These are phyloP conservation scores for Andrena cerasifolii DNA, from an alignment of 1,140 invertebrate species.

Conservation along the genomic window DNA sequence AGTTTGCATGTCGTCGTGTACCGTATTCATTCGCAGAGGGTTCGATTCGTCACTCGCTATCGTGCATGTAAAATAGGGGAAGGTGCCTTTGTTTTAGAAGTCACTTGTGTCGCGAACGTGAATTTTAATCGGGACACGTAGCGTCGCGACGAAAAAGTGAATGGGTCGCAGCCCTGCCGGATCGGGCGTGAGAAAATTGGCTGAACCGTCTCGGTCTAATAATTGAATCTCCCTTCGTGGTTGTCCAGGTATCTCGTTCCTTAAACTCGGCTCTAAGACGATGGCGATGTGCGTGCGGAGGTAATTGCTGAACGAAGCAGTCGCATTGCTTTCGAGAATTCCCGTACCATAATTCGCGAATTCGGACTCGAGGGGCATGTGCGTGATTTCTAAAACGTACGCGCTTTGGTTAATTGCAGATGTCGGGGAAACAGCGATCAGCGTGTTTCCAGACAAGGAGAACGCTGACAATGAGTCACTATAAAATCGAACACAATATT, in stretches of 20 bases:
- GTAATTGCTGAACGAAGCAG: slow-evolving; percentile 29
- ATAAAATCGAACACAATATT: slow-evolving; percentile 48
- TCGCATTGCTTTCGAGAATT: slow-evolving; percentile 35
- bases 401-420: slow-evolving; percentile 63
- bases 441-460: slow-evolving; percentile 62
- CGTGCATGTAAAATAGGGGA: background rate
- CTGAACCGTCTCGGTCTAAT: slow-evolving; percentile 1
- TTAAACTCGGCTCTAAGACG: background rate
- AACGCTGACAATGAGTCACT: slow-evolving; percentile 58
- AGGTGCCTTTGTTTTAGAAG: background rate
- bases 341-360: background rate
- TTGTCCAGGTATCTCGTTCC: background rate
- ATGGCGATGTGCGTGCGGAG: slow-evolving; percentile 27
- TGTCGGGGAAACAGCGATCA: slow-evolving; percentile 59
- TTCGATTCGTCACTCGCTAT: background rate
- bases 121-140: background rate
- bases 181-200: slow-evolving; percentile 26
- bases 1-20: background rate
- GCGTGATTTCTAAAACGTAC: background rate
- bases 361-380: background rate
- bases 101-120: slow-evolving; percentile 5
- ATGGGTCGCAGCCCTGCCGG: background rate
- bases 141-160: slow-evolving; percentile 2
- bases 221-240: slow-evolving; percentile 22
- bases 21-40: background rate